phyloP scores from a whole-genome alignment of 2,797 vertebrate genomes.

The Crypturellus tataupa region DNA sequence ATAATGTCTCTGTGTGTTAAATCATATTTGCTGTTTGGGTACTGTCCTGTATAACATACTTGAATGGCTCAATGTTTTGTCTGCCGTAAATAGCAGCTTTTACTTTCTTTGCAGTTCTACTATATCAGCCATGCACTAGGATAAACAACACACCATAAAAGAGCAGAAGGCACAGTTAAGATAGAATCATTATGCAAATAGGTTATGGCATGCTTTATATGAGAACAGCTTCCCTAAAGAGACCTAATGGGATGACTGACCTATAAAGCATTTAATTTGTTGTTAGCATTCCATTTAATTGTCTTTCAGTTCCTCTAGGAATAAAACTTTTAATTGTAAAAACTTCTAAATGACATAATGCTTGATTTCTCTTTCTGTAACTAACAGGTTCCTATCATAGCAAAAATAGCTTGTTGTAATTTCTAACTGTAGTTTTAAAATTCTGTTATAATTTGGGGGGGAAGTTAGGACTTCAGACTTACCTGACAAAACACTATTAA shows the following conservation, averaged over 20 bases:
- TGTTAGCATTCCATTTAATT: slow-evolving; percentile 83
- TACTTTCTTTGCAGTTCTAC: slow-evolving; percentile 68
- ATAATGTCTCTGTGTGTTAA: not conserved
- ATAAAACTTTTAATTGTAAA: slow-evolving; percentile 85
- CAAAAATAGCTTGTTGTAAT: slow-evolving; percentile 51
- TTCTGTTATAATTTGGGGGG: slow-evolving; percentile 21
- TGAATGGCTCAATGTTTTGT: slow-evolving; percentile 57
- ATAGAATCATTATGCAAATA: slow-evolving; percentile 85
- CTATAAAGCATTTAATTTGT: slow-evolving; percentile 85
- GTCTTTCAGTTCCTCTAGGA: slow-evolving; percentile 80
- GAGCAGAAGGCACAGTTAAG: slow-evolving; percentile 83
- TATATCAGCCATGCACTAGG: slow-evolving; percentile 74
- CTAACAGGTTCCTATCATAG: slow-evolving; percentile 72
- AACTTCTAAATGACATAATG: slow-evolving; percentile 80
- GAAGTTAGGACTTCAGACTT: not conserved
- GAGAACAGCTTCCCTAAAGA: slow-evolving; percentile 82
- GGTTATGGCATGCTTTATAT: slow-evolving; percentile 83
- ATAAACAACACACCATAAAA: slow-evolving; percentile 82
- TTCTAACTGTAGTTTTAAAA: slow-evolving; percentile 37
- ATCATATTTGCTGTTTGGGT: slow-evolving; percentile 64
- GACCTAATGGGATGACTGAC: slow-evolving; percentile 83
- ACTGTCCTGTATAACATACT: slow-evolving; percentile 63
- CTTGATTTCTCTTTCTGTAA: slow-evolving; percentile 80
- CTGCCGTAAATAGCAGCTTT: slow-evolving; percentile 75
- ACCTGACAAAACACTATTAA: slow-evolving; percentile 42